A percentile compares a stretch with the other conserved stretches of the same genome.
Evolutionary conservation across 2,113 vertebrate species (phyloP).

Genomic region (Pontoporia blainvillei): DNA sequence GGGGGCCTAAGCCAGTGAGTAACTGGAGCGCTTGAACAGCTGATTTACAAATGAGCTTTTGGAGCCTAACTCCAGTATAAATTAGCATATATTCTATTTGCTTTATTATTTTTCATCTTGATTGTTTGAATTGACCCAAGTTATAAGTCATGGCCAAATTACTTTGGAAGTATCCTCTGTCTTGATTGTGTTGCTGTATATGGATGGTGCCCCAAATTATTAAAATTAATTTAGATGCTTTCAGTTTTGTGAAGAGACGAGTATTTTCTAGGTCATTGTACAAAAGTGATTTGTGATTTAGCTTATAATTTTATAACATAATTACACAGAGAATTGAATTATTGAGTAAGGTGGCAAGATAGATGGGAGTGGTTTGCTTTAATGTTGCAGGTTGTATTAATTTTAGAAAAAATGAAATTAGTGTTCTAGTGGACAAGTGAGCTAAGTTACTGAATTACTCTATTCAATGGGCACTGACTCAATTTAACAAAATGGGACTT

Average conservation of each 20-base stretch:
- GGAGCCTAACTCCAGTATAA: not conserved
- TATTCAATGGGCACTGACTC: slow-evolving; percentile 54
- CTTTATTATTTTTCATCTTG: not conserved
- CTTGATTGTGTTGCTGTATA: not conserved
- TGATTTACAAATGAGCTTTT: not conserved
- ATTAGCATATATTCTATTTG: not conserved
- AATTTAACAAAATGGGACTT: slow-evolving; percentile 46
- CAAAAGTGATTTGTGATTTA: slow-evolving; percentile 1
- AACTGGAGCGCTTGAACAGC: not conserved
- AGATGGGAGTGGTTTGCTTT: not conserved
- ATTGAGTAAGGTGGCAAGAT: slow-evolving; percentile 3
- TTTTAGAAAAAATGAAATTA: slow-evolving; percentile 66
- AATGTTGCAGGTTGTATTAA: slow-evolving; percentile 45
- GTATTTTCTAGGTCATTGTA: slow-evolving; percentile 31
- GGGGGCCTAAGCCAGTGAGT: not conserved
- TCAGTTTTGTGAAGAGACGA: not conserved
- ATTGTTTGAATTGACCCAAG: not conserved
- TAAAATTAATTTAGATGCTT: slow-evolving; percentile 32
- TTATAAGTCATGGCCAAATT: not conserved
- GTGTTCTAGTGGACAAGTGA: slow-evolving; percentile 38
- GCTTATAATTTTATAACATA: slow-evolving; percentile 27
- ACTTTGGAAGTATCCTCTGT: not conserved
- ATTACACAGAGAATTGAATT: slow-evolving; percentile 37
- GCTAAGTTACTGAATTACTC: slow-evolving; percentile 35
- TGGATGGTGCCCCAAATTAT: not conserved